Evolutionary conservation across 2,888 invertebrate genomes (phyloP), one percentile per base, ranked within the genome.

Genomic region (Agrochola litura): DNA sequence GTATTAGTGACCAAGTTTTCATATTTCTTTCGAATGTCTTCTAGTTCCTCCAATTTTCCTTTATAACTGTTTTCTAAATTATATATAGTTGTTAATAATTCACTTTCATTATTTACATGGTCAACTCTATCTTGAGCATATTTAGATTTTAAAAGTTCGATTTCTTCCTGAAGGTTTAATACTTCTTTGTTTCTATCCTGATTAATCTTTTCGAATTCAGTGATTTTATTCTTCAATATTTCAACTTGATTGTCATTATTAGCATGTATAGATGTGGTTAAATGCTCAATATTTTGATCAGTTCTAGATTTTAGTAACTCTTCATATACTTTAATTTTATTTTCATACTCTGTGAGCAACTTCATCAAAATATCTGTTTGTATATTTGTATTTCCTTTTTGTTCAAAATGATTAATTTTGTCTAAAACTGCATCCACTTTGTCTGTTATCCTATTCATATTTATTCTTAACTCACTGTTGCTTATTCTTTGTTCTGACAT

Each of bases 391-490:
- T 76, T 72, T 67, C 87, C 86, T 84, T 87, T 88, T 56, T 83
- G 81, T 61, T 92, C 88, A 69, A 91, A 73, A 66, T 88, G 76
- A 86, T 91, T 92, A 2, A 95, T 84, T 91, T 92, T 94, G 37
- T 92, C 87, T 61, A 95, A 75, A 73, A 96, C 85, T 82, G 90
- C 77, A 81, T 96, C 95, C 8, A 96, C 86, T 90, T 95, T 96
- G 77, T 96, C 96, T 80, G 92, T 89, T 70, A 96, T 89, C 90
- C 94, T 94, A 76, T 91, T 94, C 76, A 96, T 90, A 86, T 96
- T 96, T 73, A 96, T 95, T 87, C 96, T 92, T 68, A 96, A 80
- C 88, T 96, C 96, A 92, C 93, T 95, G 81, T 94, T 95, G 84
- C 86, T 93, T 74, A 95, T 91, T 89, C 95, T 95, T 90, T 96